A percentile compares a stretch with the other conserved stretches of the same genome.
Evolutionary conservation across 2,888 invertebrate genomes (phyloP).

Genomic region (Lucinisca nassula): DNA sequence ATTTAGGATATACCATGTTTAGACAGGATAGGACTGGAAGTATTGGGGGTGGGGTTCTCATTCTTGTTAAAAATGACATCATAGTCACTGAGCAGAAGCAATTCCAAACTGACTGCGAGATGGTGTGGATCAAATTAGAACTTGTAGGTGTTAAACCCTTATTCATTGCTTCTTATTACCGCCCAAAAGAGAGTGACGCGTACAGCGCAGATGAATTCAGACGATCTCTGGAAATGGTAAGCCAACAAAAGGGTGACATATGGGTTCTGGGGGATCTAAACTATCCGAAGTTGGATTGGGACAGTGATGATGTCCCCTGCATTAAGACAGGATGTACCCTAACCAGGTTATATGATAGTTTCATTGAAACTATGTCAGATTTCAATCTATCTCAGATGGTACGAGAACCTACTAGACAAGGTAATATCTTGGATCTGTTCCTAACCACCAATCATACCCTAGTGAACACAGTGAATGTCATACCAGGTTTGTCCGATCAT

Average conservation of each 20-base stretch:
- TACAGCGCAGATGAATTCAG: background rate
- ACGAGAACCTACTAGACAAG: background rate
- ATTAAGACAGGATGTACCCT: constrained; percentile 1
- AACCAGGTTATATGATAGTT: background rate
- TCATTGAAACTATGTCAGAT: background rate
- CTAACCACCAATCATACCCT: constrained; percentile 19
- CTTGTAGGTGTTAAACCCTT: background rate
- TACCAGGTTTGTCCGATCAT: constrained; percentile 19
- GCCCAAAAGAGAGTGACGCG: background rate
- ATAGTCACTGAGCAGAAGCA: background rate
- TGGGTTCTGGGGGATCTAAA: background rate
- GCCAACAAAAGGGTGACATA: background rate
- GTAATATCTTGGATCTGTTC: background rate
- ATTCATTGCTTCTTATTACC: background rate
- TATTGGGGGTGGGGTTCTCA: background rate
- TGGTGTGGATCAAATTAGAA: constrained; percentile 30
- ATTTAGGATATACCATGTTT: background rate
- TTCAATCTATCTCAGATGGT: background rate
- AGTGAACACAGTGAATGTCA: background rate
- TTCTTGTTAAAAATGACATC: background rate
- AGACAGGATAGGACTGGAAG: background rate
- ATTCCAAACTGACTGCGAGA: constrained; percentile 31
- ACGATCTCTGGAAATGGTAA: background rate
- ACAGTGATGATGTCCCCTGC: background rate
- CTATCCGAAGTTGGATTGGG: constrained; percentile 24